These are phyloP conservation scores for Aptenodytes patagonicus DNA, from an alignment of 2,113 vertebrate species.

Conservation along the genomic window DNA sequence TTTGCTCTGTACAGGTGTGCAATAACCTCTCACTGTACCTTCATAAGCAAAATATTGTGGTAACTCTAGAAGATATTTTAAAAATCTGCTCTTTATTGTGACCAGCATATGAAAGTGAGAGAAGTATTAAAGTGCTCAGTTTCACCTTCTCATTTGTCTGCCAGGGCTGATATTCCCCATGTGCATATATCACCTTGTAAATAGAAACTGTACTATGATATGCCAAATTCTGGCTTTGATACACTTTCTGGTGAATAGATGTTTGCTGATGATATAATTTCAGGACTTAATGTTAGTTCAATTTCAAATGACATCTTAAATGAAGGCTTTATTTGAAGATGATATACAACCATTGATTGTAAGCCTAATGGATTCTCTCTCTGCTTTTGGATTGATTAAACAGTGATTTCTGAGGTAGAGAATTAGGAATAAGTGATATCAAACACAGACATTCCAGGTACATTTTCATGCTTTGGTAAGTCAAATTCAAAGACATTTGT, in stretches of 20 bases:
- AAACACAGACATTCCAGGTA: neutral
- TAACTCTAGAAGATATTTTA: neutral
- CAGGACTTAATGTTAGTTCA: neutral
- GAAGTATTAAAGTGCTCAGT: neutral
- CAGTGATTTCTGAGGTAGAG: neutral
- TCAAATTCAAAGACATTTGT: neutral
- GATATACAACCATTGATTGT: neutral
- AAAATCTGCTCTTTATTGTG: neutral
- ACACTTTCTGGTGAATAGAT: neutral
- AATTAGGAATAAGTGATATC: neutral
- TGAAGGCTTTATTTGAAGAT: conserved; percentile 23
- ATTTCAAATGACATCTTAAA: conserved; percentile 18
- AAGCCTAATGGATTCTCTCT: conserved; percentile 6
- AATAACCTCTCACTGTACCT: neutral
- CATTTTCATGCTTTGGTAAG: neutral
- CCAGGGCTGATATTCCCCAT: neutral
- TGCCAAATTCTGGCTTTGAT: neutral
- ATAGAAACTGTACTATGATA: neutral
- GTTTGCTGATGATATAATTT: neutral
- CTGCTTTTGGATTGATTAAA: conserved; percentile 25
- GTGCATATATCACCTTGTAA: neutral
- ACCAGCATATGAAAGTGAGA: neutral
- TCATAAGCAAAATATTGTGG: neutral
- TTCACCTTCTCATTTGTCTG: neutral
- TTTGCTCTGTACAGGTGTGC: neutral